phyloP scores from a whole-genome alignment of 2,888 invertebrate species.

The Drosophila incognita region DNA sequence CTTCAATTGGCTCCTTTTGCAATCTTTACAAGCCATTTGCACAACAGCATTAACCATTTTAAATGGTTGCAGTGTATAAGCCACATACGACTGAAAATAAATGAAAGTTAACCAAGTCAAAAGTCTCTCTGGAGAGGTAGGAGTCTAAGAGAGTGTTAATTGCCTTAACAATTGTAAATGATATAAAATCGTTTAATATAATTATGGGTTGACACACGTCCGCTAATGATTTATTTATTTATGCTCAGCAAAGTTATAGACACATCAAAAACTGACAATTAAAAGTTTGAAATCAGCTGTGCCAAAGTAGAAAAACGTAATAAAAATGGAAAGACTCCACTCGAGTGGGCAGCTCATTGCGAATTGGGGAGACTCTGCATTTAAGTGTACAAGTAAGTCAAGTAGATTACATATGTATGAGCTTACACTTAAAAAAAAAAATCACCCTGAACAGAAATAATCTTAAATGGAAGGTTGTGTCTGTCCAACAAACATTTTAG shows the following conservation, averaged over 20 bases:
- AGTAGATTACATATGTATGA: neutral
- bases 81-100: neutral
- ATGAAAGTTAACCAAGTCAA: neutral
- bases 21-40: neutral
- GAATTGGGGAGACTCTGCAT: neutral
- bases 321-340: neutral
- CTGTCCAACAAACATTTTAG: neutral
- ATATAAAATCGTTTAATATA: neutral
- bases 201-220: neutral
- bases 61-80: neutral
- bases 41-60: neutral
- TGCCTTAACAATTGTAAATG: neutral
- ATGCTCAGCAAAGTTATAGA: neutral
- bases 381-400: neutral
- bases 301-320: neutral
- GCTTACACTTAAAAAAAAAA: neutral
- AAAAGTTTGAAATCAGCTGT: neutral
- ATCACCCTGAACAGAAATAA: neutral
- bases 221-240: neutral
- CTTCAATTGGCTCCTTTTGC: neutral
- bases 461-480: neutral
- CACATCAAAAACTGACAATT: slow-evolving; percentile 12
- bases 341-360: neutral
- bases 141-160: slow-evolving; percentile 2
- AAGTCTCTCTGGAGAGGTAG: neutral